Percentiles rank a stretch among this genome's conserved stretches.
These are phyloP conservation scores for Rhagonycha lutea DNA, from an alignment of 2,888 invertebrate genomes.

Conservation along the genomic window DNA sequence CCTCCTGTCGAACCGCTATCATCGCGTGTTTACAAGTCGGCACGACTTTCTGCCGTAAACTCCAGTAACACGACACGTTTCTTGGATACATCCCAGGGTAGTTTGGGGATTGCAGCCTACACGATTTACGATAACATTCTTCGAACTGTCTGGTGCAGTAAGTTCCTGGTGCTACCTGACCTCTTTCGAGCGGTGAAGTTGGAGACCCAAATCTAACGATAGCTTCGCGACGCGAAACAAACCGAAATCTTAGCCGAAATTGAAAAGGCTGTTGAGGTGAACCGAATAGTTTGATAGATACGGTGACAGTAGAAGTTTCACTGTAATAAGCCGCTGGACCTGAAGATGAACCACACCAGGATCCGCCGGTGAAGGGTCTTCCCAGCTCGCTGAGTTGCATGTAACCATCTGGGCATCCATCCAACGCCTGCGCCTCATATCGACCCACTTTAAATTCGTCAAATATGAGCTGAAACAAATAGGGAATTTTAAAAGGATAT, in stretches of 20 bases:
- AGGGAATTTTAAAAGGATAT: not conserved
- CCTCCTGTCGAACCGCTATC: constrained; percentile 82
- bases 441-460: constrained; percentile 87
- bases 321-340: constrained; percentile 86
- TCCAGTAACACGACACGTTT: constrained; percentile 91
- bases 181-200: constrained; percentile 78
- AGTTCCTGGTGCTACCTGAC: constrained; percentile 71
- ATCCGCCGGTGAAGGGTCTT: constrained; percentile 85
- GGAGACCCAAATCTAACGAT: constrained; percentile 79
- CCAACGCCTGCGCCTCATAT: constrained; percentile 72
- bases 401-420: constrained; percentile 87
- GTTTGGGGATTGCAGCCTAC: constrained; percentile 87
- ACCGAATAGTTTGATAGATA: constrained; percentile 78
- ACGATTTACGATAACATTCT: constrained; percentile 84
- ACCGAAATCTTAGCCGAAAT: constrained; percentile 79
- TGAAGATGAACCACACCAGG: constrained; percentile 85
- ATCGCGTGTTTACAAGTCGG: constrained; percentile 90
- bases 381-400: constrained; percentile 86
- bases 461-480: constrained; percentile 70
- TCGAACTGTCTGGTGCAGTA: constrained; percentile 77
- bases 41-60: constrained; percentile 80
- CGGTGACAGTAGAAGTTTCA: constrained; percentile 87
- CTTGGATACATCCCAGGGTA: constrained; percentile 87
- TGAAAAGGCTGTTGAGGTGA: constrained; percentile 77
- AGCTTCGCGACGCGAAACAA: constrained; percentile 79